These are phyloP conservation scores for Telmatochromis bifrenatus DNA, from an alignment of 2,113 vertebrate genomes.

Conservation along the genomic window DNA sequence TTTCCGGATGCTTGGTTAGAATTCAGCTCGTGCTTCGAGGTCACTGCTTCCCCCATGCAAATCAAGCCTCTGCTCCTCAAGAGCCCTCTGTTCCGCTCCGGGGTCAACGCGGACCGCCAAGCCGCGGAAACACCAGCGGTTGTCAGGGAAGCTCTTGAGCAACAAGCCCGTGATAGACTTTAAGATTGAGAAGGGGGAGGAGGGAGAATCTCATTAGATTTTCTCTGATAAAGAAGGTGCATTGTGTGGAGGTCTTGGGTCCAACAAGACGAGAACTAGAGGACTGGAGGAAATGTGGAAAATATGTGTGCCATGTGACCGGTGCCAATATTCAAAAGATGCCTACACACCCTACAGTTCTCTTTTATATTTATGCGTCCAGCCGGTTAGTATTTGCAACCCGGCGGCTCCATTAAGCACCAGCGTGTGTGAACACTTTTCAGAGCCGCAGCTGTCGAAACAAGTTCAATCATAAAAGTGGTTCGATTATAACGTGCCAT, in stretches of 20 bases:
- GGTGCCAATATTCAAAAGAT: slow-evolving; percentile 35
- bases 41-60: slow-evolving; percentile 64
- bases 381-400: background rate
- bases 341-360: background rate
- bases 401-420: background rate
- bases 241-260: slow-evolving; percentile 51
- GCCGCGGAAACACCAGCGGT: slow-evolving; percentile 65
- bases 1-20: slow-evolving; percentile 22
- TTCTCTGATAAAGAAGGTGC: slow-evolving; percentile 56
- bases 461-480: slow-evolving; percentile 5
- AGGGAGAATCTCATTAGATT: slow-evolving; percentile 65
- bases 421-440: background rate
- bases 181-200: slow-evolving; percentile 2
- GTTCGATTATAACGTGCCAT: background rate
- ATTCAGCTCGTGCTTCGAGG: slow-evolving; percentile 54
- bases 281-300: slow-evolving; percentile 43
- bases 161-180: slow-evolving; percentile 50
- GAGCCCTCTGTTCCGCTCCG: slow-evolving; percentile 67
- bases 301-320: slow-evolving; percentile 56
- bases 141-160: slow-evolving; percentile 70
- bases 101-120: slow-evolving; percentile 47
- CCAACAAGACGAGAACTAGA: slow-evolving; percentile 15
- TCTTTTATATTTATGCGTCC: slow-evolving; percentile 27
- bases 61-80: slow-evolving; percentile 56
- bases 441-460: slow-evolving; percentile 7